phyloP scores from a whole-genome alignment of 2,797 vertebrate genomes.

The Pipistrellus nathusii region DNA sequence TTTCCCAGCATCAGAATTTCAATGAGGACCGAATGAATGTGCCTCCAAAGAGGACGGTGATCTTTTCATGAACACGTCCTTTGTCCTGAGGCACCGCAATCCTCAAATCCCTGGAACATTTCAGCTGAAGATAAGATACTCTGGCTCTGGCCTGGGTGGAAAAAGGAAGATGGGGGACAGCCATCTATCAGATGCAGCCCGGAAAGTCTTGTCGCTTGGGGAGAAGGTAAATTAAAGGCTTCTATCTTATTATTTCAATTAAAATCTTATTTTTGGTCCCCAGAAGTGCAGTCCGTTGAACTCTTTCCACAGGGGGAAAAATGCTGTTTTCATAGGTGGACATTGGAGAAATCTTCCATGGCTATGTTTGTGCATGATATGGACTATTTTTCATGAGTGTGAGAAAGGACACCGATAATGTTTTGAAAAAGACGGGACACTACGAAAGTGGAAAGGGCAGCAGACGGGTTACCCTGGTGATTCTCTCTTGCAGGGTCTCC shows the following conservation, averaged over 20 bases:
- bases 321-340: slow-evolving; percentile 74
- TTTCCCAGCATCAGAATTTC: slow-evolving; percentile 83
- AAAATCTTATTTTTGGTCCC: slow-evolving; percentile 87
- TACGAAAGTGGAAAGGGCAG: not conserved
- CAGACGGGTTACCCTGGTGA: not conserved
- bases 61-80: slow-evolving; percentile 86
- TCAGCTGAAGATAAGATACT: slow-evolving; percentile 88
- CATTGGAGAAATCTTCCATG: slow-evolving; percentile 79
- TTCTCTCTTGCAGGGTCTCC: not conserved
- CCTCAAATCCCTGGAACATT: slow-evolving; percentile 89
- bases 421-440: slow-evolving; percentile 79
- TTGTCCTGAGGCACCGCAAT: slow-evolving; percentile 88
- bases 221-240: slow-evolving; percentile 88
- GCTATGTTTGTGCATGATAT: slow-evolving; percentile 78
- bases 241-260: slow-evolving; percentile 90
- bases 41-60: slow-evolving; percentile 85
- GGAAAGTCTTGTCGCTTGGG: slow-evolving; percentile 86
- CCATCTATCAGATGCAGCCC: slow-evolving; percentile 82
- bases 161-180: slow-evolving; percentile 71
- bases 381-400: slow-evolving; percentile 79
- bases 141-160: slow-evolving; percentile 81
- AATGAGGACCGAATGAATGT: slow-evolving; percentile 82
- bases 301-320: slow-evolving; percentile 78
- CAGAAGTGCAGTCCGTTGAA: slow-evolving; percentile 83
- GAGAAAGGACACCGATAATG: not conserved